Base-by-base conservation (phyloP, 2,113 vertebrate species). In the Tretioscincus oriximinensis region DNA sequence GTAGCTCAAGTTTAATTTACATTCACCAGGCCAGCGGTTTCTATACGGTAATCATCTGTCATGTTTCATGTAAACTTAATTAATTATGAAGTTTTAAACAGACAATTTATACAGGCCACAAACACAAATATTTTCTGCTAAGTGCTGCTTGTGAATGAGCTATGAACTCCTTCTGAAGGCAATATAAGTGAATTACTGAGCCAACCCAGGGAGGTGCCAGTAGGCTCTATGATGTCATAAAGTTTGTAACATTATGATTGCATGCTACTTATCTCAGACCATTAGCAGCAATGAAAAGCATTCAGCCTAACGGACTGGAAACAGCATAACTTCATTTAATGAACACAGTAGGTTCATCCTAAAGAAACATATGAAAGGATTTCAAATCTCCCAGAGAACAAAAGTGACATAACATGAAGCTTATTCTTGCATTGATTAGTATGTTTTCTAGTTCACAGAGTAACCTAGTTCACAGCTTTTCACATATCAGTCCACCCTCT, bases 31-130 rank as follows among this genome's bases (percentile, higher is more conserved):
- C 51, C 83, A 87, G 85, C 86, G 85, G 41, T 90, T 89, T 41
- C 61, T 87, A 89, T 87, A 91, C 84, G 81, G 88, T 89, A 92
- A 89, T 90, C 82, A 92, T 92, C 90, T 93, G 90, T 87, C 90
- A 90, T 90, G 90, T 93, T 93, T 90, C 4, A 0, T 80, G 72
- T 88, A 87, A 82, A 74, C 76, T 29, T 31, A 93, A 93, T 91
- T 92, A 93, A 93, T 92, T 92, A 82, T 81, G 85, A 85, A 90
- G 84, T 87, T 90, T 91, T 47, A 88, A 91, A 88, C 73, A 91
- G 84, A 51, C 89, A 66, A 90, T 93, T 93, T 87, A 84, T 79
- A 68, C 26, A 90, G 86, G 76, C 77, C 81, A 66, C 88, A 89
- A 90, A 71, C 26, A 91, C 86, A 78, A 88, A 91, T 88, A 79